A percentile compares a stretch with the other conserved stretches of the same genome.
phyloP scores from a whole-genome alignment of 1,140 invertebrate species.

The Cardiocondyla obscurior region DNA sequence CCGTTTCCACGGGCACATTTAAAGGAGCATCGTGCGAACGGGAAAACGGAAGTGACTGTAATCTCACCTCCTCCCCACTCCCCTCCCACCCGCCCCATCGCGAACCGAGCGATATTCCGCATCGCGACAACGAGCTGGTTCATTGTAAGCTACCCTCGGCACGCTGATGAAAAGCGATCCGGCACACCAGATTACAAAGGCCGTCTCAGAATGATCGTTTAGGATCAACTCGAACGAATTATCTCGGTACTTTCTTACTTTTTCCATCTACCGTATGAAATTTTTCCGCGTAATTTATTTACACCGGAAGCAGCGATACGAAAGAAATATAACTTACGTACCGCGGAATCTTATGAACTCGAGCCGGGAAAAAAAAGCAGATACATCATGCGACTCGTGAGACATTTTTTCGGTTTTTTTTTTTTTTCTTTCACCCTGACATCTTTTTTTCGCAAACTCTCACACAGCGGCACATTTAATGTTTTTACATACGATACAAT shows the following conservation, averaged over 20 bases:
- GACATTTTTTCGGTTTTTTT: no score
- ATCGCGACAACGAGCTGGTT: neutral
- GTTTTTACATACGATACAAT: constrained; percentile 17
- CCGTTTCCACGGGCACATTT: constrained; percentile 39
- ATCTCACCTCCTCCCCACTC: no score
- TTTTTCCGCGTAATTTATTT: constrained; percentile 1
- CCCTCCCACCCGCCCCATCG: no score
- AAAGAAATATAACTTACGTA: neutral
- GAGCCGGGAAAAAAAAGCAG: neutral
- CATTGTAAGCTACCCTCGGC: neutral
- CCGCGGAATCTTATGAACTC: constrained; percentile 36
- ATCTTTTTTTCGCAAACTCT: constrained; percentile 13
- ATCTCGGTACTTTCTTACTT: neutral
- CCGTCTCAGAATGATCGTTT: neutral
- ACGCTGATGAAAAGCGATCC: neutral
- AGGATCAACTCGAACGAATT: neutral
- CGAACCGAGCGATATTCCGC: constrained; percentile 13
- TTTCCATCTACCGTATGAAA: neutral
- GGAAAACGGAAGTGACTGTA: constrained; percentile 49
- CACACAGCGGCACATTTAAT: constrained; percentile 34
- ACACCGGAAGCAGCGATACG: neutral
- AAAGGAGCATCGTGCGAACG: constrained; percentile 56
- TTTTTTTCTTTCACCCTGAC: constrained; percentile 8
- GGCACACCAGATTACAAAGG: neutral
- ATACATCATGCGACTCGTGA: neutral